These are phyloP conservation scores for Micromesistius poutassou DNA, from an alignment of 2,797 vertebrate species.

Conservation along the genomic window DNA sequence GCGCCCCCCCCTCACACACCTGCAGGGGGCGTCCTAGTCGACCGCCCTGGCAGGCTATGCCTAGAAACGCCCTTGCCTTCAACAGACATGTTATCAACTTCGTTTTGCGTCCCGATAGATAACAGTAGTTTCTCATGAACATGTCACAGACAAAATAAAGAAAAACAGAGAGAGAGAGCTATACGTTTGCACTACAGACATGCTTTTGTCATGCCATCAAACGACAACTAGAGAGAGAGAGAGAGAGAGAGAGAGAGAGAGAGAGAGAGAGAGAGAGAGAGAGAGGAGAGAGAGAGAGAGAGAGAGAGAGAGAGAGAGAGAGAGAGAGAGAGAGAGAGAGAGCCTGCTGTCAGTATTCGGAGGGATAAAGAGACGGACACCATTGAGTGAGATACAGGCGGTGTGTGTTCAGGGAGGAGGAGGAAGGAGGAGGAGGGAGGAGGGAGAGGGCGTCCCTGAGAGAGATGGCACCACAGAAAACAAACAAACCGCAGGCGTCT, in stretches of 20 bases:
- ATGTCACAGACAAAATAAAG: too few species aligned
- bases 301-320: background rate
- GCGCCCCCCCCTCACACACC: too few species aligned
- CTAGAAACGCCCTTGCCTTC: too few species aligned
- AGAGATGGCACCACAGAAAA: conserved; percentile 9
- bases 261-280: background rate
- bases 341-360: background rate
- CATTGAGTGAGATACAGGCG: conserved; percentile 6
- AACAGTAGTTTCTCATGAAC: too few species aligned
- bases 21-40: too few species aligned
- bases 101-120: too few species aligned
- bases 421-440: background rate
- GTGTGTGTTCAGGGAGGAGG: background rate
- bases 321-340: background rate
- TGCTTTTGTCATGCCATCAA: background rate
- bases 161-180: too few species aligned
- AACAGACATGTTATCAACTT: too few species aligned
- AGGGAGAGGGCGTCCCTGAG: background rate
- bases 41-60: too few species aligned
- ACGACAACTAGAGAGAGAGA: background rate
- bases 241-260: background rate
- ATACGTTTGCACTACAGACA: background rate
- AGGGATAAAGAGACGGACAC: background rate
- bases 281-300: background rate
- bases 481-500: background rate